Evolutionary conservation across 2,113 vertebrate genomes (phyloP), one percentile per base, ranked within the genome.

Genomic region (Campylorhamphus procurvoides): DNA sequence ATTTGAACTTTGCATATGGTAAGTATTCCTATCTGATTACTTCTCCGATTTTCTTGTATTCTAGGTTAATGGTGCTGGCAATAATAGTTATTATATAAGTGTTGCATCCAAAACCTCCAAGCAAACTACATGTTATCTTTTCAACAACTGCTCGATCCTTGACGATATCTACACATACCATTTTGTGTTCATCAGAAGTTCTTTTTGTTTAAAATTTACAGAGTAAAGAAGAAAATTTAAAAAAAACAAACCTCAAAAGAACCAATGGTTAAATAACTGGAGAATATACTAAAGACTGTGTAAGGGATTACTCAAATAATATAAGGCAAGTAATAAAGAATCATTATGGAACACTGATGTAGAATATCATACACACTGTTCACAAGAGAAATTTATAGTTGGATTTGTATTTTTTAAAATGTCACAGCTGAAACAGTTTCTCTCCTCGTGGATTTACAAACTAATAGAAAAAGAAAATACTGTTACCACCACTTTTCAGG

Each of bases 41-140:
- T 93, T 76, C 82, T 90, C 66, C 82, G 40, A 78, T 94, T 92
- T 93, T 88, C 49, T 39, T 86, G 37, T 62, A 71, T 83, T 92
- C 44, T 47, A 39, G 37, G 35, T 62, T 94, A 83, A 77, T 2
- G 1, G 37, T 80, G 59, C 50, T 80, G 75, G 59, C 85, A 92
- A 60, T 18, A 55, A 13, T 12, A 95, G 37, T 49, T 23, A 50
- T 80, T 74, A 47, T 46, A 0, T 22, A 62, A 56, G 47, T 12
- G 18, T 42, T 88, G 63, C 63, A 86, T 55, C 60, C 55, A 93
- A 87, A 92, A 76, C n/a, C 50, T 83, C 35, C 40, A 77, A 76
- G 59, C 60, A 93, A 88, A 74, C 20, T 80, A 19, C 4, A 31
- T 44, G 5, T 77, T 89, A 84, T 50, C 74, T 82, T 84, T 55